Conservation (phyloP, 2,888 invertebrate genomes). For the Andrena flavipes region DNA sequence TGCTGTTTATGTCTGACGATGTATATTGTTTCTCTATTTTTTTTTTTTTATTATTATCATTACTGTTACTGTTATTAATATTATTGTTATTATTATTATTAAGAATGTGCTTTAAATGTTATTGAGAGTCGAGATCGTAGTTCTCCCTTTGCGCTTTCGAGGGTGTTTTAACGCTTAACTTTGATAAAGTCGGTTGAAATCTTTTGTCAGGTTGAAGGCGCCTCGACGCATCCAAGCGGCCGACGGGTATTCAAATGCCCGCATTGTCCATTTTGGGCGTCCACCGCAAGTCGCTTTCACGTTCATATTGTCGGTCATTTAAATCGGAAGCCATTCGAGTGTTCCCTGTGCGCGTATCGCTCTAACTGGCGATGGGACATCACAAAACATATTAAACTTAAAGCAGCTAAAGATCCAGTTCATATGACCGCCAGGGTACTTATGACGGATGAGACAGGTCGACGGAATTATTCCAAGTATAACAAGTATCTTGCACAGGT, state of each 20-base stretch:
- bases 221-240: conserved; percentile 75
- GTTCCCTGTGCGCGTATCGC: conserved; percentile 96
- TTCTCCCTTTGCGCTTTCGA: conserved; percentile 37
- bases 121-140: conserved; percentile 63
- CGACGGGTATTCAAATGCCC: conserved; percentile 95
- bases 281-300: conserved; percentile 96
- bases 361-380: conserved; percentile 99
- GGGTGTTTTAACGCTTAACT: conserved; percentile 45
- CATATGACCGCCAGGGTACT: conserved; percentile 93
- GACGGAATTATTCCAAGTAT: conserved; percentile 96
- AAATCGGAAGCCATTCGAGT: conserved; percentile 97
- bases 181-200: conserved; percentile 71
- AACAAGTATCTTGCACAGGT: conserved; percentile 94
- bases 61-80: neutral
- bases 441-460: conserved; percentile 96
- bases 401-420: conserved; percentile 93
- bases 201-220: conserved; percentile 81
- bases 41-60: neutral
- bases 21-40: neutral
- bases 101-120: conserved; percentile 72
- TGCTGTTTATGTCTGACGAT: conserved; percentile 15
- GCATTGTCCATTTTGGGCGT: conserved; percentile 96
- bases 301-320: conserved; percentile 97
- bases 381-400: conserved; percentile 96
- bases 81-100: conserved; percentile 60